phyloP scores from a whole-genome alignment of 1,140 invertebrate genomes.

The Brachionus sp. region DNA sequence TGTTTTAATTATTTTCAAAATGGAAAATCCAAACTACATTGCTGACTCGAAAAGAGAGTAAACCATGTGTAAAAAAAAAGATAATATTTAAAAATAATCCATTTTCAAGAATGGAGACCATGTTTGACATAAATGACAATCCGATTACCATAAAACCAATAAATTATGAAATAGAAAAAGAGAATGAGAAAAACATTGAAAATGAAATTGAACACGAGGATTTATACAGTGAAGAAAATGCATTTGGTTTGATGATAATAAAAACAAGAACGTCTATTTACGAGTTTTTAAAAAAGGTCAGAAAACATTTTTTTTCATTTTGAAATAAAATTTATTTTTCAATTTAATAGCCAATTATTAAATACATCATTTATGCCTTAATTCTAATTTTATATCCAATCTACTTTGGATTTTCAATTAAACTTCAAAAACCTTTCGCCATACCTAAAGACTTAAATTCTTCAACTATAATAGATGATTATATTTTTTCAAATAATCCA shows the following conservation, averaged over 20 bases:
- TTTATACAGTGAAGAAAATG: background rate
- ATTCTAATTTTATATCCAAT: background rate
- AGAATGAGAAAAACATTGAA: background rate
- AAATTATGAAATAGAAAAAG: background rate
- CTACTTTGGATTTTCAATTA: slow-evolving; percentile 34
- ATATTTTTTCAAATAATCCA: slow-evolving; percentile 8
- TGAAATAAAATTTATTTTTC: background rate
- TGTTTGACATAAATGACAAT: slow-evolving; percentile 10
- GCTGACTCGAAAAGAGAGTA: background rate
- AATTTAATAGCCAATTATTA: background rate
- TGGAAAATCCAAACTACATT: slow-evolving; percentile 6
- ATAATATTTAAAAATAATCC: background rate
- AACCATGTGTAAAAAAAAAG: background rate
- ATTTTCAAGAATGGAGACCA: background rate
- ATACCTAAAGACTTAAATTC: slow-evolving; percentile 6
- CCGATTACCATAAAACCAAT: background rate
- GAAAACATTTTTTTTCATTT: background rate
- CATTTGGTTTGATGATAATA: background rate
- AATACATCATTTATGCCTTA: background rate
- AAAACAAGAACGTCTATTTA: background rate
- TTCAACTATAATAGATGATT: slow-evolving; percentile 7
- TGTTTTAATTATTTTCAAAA: background rate
- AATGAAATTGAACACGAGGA: background rate
- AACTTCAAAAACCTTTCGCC: slow-evolving; percentile 13
- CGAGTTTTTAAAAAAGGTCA: background rate